phyloP scores from a whole-genome alignment of 2,888 invertebrate species.

The Cacoxenus indagator region DNA sequence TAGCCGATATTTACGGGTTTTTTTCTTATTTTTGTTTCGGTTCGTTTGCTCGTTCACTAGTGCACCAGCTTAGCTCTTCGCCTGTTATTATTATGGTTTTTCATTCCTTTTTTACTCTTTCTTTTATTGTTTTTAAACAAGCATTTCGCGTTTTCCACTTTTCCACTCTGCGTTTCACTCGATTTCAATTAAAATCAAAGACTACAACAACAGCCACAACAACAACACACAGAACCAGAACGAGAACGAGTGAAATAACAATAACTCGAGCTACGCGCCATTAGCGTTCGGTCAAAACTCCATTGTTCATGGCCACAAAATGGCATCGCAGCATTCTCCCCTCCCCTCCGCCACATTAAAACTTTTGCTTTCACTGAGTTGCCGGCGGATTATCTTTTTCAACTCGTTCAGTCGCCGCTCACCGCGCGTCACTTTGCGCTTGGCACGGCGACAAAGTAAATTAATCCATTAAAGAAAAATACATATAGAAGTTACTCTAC shows the following conservation, averaged over 20 bases:
- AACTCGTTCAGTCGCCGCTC: neutral
- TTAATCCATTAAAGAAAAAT: slow-evolving; percentile 53
- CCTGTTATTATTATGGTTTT: slow-evolving; percentile 50
- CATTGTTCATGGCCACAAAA: neutral
- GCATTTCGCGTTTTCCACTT: slow-evolving; percentile 46
- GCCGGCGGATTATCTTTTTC: neutral
- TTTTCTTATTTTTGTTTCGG: neutral
- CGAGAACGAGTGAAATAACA: too few relatives aligned
- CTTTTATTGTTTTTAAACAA: slow-evolving; percentile 59
- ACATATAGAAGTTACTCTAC: neutral
- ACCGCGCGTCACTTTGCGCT: neutral
- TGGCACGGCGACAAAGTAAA: slow-evolving; percentile 56
- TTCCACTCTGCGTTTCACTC: slow-evolving; percentile 44
- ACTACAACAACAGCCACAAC: slow-evolving; percentile 3
- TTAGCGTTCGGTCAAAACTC: slow-evolving; percentile 19
- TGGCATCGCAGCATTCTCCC: neutral
- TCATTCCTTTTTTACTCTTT: slow-evolving; percentile 41
- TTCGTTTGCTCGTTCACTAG: neutral
- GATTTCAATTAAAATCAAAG: slow-evolving; percentile 29
- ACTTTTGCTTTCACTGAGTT: neutral
- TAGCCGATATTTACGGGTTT: too few relatives aligned
- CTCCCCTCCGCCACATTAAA: too few relatives aligned
- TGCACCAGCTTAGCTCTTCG: slow-evolving; percentile 39
- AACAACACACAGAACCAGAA: slow-evolving; percentile 29
- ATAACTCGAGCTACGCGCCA: neutral